These are phyloP conservation scores for Oryzias woworae DNA, from an alignment of 2,113 vertebrate genomes.

Conservation along the genomic window DNA sequence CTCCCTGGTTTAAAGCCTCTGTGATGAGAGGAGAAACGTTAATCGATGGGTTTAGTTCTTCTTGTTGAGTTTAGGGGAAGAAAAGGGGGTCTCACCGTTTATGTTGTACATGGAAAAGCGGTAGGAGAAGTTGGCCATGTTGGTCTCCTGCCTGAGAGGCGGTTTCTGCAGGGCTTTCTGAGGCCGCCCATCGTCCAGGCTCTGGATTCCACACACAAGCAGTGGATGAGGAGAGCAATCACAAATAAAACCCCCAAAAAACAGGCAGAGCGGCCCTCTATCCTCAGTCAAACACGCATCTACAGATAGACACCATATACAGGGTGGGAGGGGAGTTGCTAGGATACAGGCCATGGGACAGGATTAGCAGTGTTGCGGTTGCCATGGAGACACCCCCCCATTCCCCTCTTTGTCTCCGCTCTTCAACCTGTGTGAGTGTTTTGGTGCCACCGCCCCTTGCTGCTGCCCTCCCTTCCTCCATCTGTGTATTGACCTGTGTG, in stretches of 20 bases:
- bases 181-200: constrained; percentile 91
- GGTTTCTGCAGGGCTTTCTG: constrained; percentile 87
- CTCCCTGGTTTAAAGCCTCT: constrained; percentile 97
- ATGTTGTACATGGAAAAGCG: constrained; percentile 99
- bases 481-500: constrained; percentile 76
- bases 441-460: constrained; percentile 66
- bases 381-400: constrained; percentile 54
- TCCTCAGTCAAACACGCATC: constrained; percentile 4
- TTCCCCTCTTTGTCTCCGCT: constrained; percentile 18
- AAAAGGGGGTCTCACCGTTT: constrained; percentile 84
- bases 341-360: constrained; percentile 60
- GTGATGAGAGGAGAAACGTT: constrained; percentile 38
- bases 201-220: constrained; percentile 68
- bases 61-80: not conserved
- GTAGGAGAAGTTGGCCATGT: constrained; percentile 99
- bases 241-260: constrained; percentile 9
- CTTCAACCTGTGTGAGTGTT: constrained; percentile 43
- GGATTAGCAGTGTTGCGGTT: constrained; percentile 68
- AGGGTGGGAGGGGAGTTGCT: constrained; percentile 59
- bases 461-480: not conserved
- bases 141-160: constrained; percentile 94
- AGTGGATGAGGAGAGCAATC: not conserved
- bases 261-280: not conserved
- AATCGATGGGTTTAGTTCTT: no score
- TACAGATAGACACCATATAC: not conserved